phyloP scores from a whole-genome alignment of 2,113 vertebrate genomes.

The Ceyx margarethae region DNA sequence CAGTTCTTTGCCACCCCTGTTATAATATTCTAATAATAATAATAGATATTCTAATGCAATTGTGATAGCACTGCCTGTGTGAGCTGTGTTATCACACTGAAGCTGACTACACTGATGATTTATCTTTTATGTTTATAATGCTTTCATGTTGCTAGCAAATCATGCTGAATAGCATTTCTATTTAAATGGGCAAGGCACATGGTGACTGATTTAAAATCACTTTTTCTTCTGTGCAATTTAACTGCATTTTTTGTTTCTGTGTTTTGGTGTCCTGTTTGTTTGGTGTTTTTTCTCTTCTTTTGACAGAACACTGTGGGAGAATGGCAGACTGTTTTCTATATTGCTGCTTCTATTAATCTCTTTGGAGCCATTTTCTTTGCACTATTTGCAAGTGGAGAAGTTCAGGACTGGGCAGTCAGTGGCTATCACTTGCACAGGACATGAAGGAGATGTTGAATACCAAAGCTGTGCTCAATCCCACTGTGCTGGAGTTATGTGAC shows the following conservation, averaged over 20 bases:
- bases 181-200: neutral
- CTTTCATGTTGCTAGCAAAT: neutral
- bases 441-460: slow-evolving; percentile 58
- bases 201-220: neutral
- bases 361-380: slow-evolving; percentile 89
- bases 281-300: neutral
- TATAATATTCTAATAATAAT: too few relatives aligned
- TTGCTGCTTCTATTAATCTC: slow-evolving; percentile 89
- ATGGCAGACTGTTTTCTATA: slow-evolving; percentile 94
- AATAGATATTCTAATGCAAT: neutral
- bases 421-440: slow-evolving; percentile 68
- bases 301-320: slow-evolving; percentile 88
- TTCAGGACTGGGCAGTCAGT: slow-evolving; percentile 89
- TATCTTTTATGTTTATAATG: neutral
- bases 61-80: neutral
- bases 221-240: neutral
- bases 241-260: neutral
- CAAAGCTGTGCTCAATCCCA: slow-evolving; percentile 16
- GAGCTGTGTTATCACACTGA: neutral
- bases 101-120: neutral
- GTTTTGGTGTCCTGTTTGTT: neutral
- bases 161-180: neutral
- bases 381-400: slow-evolving; percentile 83
- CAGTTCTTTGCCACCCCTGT: neutral
- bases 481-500: slow-evolving; percentile 52